Conservation (phyloP, 2,113 vertebrate genomes). For the Clarias magur region DNA sequence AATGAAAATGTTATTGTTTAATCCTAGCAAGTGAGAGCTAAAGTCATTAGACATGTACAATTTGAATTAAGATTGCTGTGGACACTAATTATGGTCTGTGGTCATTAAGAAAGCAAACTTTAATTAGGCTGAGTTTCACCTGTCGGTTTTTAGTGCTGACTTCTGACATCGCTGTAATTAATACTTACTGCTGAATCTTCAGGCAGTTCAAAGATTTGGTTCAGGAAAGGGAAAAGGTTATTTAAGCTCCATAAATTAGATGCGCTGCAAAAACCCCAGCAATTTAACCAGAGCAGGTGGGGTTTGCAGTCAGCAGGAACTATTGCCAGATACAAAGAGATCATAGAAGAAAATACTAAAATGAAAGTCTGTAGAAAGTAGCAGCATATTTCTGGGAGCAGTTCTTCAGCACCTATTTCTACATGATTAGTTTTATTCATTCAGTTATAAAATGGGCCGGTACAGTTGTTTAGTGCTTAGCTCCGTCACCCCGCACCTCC, state of each 20-base stretch:
- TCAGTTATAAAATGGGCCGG: not conserved
- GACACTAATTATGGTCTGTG: slow-evolving; percentile 1
- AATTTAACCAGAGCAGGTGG: not conserved
- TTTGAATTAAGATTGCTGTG: not conserved
- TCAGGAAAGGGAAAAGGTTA: not conserved
- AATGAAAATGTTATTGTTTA: not conserved
- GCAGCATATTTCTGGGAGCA: too few relatives aligned
- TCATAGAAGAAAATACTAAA: not conserved
- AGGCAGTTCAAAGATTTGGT: slow-evolving; percentile 4
- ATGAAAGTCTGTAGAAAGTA: not conserved
- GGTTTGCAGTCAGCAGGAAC: not conserved
- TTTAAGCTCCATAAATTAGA: not conserved
- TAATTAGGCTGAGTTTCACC: slow-evolving; percentile 35
- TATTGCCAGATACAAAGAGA: not conserved
- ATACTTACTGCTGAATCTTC: not conserved
- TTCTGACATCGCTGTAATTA: slow-evolving; percentile 16
- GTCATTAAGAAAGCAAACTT: not conserved
- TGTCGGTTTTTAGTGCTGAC: not conserved
- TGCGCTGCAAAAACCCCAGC: not conserved
- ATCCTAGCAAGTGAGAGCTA: not conserved
- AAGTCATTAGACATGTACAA: slow-evolving; percentile 4
- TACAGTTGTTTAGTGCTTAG: too few relatives aligned
- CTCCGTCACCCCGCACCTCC: too few relatives aligned
- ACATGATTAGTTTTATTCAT: not conserved
- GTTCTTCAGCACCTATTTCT: not conserved